Evolutionary conservation across 2,888 invertebrate species (phyloP), one percentile per base, ranked within the genome.

Genomic region (Epiblema foenella): DNA sequence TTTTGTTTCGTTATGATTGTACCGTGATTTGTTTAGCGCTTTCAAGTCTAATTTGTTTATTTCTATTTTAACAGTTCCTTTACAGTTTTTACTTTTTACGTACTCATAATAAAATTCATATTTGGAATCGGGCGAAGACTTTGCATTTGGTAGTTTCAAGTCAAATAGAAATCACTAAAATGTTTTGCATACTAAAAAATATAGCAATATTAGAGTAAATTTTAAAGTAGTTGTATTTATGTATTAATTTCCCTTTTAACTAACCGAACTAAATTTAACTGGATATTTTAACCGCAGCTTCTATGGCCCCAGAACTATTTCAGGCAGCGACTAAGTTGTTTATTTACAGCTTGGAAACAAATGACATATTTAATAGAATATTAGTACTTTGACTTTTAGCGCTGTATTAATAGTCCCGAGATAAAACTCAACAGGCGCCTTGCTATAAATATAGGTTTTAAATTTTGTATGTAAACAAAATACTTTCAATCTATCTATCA

Each of bases 361-460:
- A 90, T 92, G 89, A 89, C 88, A 85, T 86, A 88, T 91, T 93
- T 91, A 93, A 93, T 91, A 90, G 90, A 84, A 89, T 91, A 90
- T 93, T 91, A 93, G 90, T 88, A 89, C 86, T 86, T 90, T 92
- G 92, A 92, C 87, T 74, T 72, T 69, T 52, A 64, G 37, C 54
- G 66, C 51, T 56, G 64, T 69, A 65, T 69, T 69, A 59, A 67
- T 67, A 71, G 67, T 54, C 42, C 20, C 10, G 33, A 33, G 56
- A 65, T 64, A 54, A 49, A 60, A 59, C 63, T 37, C 17, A 63
- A 20, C 29, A 15, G 24, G 37, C 10, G 12, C 29, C 46, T 18
- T 10, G 24, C 39, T 64, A 24, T 64, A 64, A 52, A 52, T 24
- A 37, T 51, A 15, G 63, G 10, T 1, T 15, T 51, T 33, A 33